Conservation (phyloP, 2,888 invertebrate genomes). For the Scelioninae gen. 1 region DNA sequence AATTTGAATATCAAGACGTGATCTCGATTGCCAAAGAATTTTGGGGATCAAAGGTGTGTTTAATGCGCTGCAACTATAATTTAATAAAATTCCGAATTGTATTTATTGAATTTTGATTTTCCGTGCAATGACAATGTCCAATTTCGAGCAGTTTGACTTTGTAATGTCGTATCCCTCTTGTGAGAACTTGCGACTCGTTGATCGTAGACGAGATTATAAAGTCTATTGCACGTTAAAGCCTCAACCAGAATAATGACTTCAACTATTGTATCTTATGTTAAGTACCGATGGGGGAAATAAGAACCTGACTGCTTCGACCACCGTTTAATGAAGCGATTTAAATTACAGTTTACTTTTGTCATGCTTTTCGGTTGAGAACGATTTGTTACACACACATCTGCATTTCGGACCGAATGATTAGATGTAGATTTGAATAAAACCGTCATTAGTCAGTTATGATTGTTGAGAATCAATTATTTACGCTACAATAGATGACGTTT, state of each 20-base stretch:
- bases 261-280: constrained; percentile 57
- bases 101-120: too few relatives aligned
- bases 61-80: constrained; percentile 31
- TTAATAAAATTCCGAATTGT: too few relatives aligned
- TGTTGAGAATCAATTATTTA: constrained; percentile 29
- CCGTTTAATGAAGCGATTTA: constrained; percentile 61
- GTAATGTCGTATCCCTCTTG: not conserved
- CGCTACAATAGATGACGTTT: constrained; percentile 21
- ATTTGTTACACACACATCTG: constrained; percentile 32
- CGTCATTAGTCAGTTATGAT: constrained; percentile 50
- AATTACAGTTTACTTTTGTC: constrained; percentile 53
- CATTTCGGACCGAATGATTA: constrained; percentile 38
- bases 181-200: constrained; percentile 40
- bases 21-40: constrained; percentile 47
- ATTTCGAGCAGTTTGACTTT: too few relatives aligned
- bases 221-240: constrained; percentile 40
- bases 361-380: constrained; percentile 14
- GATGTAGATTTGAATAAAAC: constrained; percentile 42
- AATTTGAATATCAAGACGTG: constrained; percentile 64
- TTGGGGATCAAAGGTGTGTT: constrained; percentile 14
- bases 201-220: constrained; percentile 61
- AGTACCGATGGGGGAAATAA: constrained; percentile 35
- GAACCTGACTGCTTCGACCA: constrained; percentile 41
- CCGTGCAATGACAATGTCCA: too few relatives aligned
- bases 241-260: constrained; percentile 39